Percentiles rank a stretch among this genome's conserved stretches.
Evolutionary conservation across 2,888 invertebrate genomes (phyloP).

Genomic region (Dynastes maya): DNA sequence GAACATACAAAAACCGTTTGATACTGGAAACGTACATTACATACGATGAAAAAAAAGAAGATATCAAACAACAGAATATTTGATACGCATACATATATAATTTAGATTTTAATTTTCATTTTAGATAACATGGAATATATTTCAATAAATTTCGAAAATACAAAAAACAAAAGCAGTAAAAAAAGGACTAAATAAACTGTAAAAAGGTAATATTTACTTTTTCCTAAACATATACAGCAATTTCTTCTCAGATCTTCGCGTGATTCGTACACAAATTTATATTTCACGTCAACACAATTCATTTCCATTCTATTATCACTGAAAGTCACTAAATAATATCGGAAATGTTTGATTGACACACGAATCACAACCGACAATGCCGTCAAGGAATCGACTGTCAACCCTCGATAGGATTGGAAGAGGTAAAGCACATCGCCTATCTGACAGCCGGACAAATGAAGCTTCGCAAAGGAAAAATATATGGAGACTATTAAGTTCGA

Average conservation of each 20-base stretch:
- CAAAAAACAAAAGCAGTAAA: too few species aligned
- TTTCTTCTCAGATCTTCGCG: slow-evolving; percentile 20
- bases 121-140: too few species aligned
- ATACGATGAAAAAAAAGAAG: too few species aligned
- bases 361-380: slow-evolving; percentile 1
- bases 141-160: too few species aligned
- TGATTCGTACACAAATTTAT: slow-evolving; percentile 31
- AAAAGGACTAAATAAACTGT: neutral
- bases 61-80: too few species aligned
- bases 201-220: slow-evolving; percentile 21
- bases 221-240: slow-evolving; percentile 36
- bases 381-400: slow-evolving; percentile 18
- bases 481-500: neutral
- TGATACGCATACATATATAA: too few species aligned
- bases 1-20: too few species aligned
- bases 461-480: neutral
- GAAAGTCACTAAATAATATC: neutral
- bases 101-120: too few species aligned
- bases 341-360: neutral
- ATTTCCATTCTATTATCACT: neutral
- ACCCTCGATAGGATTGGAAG: slow-evolving; percentile 8
- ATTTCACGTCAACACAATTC: neutral
- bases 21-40: too few species aligned
- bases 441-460: neutral
- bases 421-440: slow-evolving; percentile 3